phyloP scores from a whole-genome alignment of 2,797 vertebrate species.

The Propithecus perrieri region DNA sequence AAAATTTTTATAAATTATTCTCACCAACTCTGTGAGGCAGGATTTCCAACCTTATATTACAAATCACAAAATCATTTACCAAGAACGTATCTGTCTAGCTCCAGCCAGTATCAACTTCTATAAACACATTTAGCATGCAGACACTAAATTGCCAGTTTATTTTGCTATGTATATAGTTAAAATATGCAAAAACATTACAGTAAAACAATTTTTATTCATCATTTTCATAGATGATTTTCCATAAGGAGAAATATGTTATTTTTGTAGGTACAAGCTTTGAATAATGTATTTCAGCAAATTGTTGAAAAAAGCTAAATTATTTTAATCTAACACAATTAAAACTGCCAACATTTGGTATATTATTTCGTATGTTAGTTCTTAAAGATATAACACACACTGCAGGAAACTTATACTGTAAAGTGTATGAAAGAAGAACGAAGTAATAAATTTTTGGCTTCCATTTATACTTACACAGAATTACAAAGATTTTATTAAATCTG shows the following conservation, averaged over 20 bases:
- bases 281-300: not conserved
- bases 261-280: not conserved
- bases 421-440: not conserved
- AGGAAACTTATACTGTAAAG: not conserved
- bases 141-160: not conserved
- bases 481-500: conserved; percentile 45
- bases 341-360: not conserved
- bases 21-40: not conserved
- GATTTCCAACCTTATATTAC: not conserved
- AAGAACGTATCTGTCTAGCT: not conserved
- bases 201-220: conserved; percentile 22
- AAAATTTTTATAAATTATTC: conserved; percentile 11
- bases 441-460: conserved; percentile 48
- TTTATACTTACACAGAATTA: conserved; percentile 34
- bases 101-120: not conserved
- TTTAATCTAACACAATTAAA: not conserved
- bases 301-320: not conserved
- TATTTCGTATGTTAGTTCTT: not conserved
- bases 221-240: conserved; percentile 51
- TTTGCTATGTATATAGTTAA: not conserved
- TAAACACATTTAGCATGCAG: not conserved
- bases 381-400: not conserved
- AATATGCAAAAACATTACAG: not conserved
- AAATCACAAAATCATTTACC: not conserved
- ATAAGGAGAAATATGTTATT: not conserved